Evolutionary conservation across 2,888 invertebrate species (phyloP).

Genomic region (Mactromeris polynyma): DNA sequence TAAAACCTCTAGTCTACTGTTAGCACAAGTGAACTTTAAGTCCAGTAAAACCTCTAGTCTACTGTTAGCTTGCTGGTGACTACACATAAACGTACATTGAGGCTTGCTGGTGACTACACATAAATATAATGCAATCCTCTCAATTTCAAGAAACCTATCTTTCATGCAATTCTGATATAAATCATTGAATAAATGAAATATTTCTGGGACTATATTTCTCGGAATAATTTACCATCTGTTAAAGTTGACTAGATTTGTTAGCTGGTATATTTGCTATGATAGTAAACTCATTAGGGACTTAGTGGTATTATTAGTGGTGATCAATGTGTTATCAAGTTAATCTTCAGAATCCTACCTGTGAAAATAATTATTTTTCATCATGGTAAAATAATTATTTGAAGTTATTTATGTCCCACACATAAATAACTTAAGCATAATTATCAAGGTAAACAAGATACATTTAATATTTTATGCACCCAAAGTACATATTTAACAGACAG

Average conservation of each 20-base stretch:
- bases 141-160: background rate
- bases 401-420: background rate
- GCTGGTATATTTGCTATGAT: background rate
- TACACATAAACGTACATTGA: too few species aligned
- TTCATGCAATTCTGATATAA: background rate
- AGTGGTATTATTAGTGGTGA: background rate
- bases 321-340: background rate
- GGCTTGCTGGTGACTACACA: too few species aligned
- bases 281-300: background rate
- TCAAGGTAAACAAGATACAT: too few species aligned
- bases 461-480: too few species aligned
- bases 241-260: background rate
- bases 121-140: too few species aligned
- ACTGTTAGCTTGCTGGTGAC: too few species aligned
- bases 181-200: background rate
- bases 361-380: background rate
- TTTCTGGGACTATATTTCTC: background rate
- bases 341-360: background rate
- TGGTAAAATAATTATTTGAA: background rate
- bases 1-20: too few species aligned
- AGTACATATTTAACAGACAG: too few species aligned
- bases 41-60: too few species aligned
- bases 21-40: too few species aligned
- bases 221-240: slow-evolving; percentile 1
- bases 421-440: too few species aligned